A percentile compares a stretch with the other conserved stretches of the same genome.
Conservation (phyloP, 2,888 invertebrate genomes). For the Hydropsyche betteni region DNA sequence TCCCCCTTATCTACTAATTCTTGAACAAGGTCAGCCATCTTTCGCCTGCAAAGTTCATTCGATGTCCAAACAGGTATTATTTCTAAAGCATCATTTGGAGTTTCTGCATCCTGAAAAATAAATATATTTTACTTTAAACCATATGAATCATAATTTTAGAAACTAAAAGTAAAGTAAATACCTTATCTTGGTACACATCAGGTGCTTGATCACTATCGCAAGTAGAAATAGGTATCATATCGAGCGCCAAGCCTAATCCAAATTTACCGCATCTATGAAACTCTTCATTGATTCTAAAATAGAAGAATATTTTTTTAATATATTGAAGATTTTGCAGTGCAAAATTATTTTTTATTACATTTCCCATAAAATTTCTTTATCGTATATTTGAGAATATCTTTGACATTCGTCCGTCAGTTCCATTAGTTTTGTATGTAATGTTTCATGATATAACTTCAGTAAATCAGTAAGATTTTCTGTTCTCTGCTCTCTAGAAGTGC, state of each 20-base stretch:
- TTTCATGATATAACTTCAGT: constrained; percentile 69
- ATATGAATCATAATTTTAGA: too few relatives aligned
- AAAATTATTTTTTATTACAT: constrained; percentile 61
- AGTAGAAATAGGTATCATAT: constrained; percentile 77
- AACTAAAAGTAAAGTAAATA: constrained; percentile 48
- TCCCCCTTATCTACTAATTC: constrained; percentile 73
- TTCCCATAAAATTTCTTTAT: constrained; percentile 65
- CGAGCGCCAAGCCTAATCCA: constrained; percentile 74
- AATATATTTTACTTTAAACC: too few relatives aligned
- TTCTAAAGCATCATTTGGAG: constrained; percentile 54
- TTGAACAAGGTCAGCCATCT: constrained; percentile 74
- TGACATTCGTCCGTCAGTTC: constrained; percentile 65
- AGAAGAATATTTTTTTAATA: constrained; percentile 1
- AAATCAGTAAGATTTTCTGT: constrained; percentile 67
- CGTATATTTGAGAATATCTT: constrained; percentile 58
- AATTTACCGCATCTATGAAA: constrained; percentile 71
- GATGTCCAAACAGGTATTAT: constrained; percentile 61
- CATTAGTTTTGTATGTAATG: constrained; percentile 66
- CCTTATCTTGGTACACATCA: constrained; percentile 71
- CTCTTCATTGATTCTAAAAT: constrained; percentile 69
- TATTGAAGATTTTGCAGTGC: background rate
- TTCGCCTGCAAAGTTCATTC: constrained; percentile 69
- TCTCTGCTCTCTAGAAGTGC: constrained; percentile 71
- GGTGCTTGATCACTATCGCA: constrained; percentile 78
- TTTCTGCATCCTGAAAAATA: constrained; percentile 58